These are phyloP conservation scores for Tetragnatha versicolor DNA, from an alignment of 1,140 invertebrate genomes.

Conservation along the genomic window DNA sequence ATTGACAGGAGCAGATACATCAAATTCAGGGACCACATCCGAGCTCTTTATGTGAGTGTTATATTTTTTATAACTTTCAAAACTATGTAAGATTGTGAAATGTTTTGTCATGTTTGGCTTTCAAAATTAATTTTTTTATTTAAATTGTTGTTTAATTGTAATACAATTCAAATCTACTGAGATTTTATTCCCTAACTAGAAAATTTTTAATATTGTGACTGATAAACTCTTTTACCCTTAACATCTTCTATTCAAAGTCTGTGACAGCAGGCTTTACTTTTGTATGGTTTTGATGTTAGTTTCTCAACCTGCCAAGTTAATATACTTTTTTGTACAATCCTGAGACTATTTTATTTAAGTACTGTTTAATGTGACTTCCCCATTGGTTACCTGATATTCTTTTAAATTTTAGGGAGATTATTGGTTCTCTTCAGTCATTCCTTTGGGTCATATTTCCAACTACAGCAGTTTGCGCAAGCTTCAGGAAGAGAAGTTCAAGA, in stretches of 20 bases:
- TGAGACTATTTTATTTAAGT: too few relatives aligned
- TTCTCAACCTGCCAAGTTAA: too few relatives aligned
- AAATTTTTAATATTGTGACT: too few relatives aligned
- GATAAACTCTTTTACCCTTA: too few relatives aligned
- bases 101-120: neutral
- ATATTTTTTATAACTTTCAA: too few relatives aligned
- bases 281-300: too few relatives aligned
- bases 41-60: conserved; percentile 67
- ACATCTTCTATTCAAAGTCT: too few relatives aligned
- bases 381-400: neutral
- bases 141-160: neutral
- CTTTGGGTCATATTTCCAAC: conserved; percentile 94
- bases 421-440: conserved; percentile 91
- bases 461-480: conserved; percentile 97
- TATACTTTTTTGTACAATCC: too few relatives aligned
- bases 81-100: neutral
- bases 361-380: too few relatives aligned
- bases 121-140: neutral
- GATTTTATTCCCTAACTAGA: too few relatives aligned
- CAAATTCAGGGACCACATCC: conserved; percentile 84
- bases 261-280: too few relatives aligned
- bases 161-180: too few relatives aligned
- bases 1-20: conserved; percentile 85
- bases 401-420: conserved; percentile 67
- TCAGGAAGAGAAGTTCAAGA: conserved; percentile 94